A percentile compares a stretch with the other conserved stretches of the same genome.
Conservation (phyloP, 2,113 vertebrate species). For the Tichodroma muraria region DNA sequence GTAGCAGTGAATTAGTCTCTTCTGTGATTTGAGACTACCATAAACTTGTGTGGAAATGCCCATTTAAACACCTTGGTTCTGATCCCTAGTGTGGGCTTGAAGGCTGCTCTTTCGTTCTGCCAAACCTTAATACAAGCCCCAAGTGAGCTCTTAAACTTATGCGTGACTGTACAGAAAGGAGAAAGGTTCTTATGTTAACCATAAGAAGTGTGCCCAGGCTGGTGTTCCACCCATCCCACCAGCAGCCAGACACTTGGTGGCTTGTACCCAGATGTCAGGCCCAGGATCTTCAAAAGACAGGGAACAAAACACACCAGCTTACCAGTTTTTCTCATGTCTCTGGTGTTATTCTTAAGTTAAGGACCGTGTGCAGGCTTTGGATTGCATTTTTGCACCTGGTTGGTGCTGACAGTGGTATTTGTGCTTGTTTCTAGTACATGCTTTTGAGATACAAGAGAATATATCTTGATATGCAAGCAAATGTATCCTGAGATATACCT, state of each 20-base stretch:
- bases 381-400: not conserved
- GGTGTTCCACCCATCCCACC: not conserved
- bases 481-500: not conserved
- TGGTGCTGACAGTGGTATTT: not conserved
- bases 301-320: not conserved
- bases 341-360: rapidly evolving
- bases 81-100: not conserved
- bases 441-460: not conserved
- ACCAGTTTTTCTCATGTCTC: not conserved
- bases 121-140: not conserved
- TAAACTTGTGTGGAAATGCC: not conserved
- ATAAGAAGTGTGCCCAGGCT: too few species aligned
- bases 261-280: not conserved
- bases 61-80: not conserved
- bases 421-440: not conserved
- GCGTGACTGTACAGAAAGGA: not conserved
- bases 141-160: not conserved
- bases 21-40: not conserved
- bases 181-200: not conserved
- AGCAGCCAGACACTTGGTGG: not conserved
- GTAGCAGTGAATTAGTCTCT: not conserved
- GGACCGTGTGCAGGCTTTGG: not conserved
- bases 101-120: not conserved
- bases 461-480: not conserved
- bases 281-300: not conserved